Evolutionary conservation across 2,113 vertebrate species (phyloP), one percentile per base, ranked within the genome.

Genomic region (Epinephelus moara): DNA sequence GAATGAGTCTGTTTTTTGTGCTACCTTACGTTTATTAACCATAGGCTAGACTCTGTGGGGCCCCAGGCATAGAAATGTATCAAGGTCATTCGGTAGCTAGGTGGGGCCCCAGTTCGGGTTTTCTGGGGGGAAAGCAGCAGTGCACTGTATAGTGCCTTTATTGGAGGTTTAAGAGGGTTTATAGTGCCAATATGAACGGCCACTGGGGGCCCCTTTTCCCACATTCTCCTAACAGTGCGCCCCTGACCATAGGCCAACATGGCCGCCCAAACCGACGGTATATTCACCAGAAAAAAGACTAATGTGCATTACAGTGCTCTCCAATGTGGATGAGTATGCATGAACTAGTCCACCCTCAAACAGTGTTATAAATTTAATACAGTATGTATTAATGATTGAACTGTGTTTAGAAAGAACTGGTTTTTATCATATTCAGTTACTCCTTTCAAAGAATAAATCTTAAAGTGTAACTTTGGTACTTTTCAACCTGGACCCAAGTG

Each of bases 361-460:
- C 56, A 80, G 77, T 75, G 69, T 81, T 63, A 49, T 7, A 69
- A 52, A 79, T 56, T 13, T 37, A 61, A 77, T 71, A 82, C 47
- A 68, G 49, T 78, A 69, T 70, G 70, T 15, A 59, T 71, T 40
- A 33, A 79, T 77, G 62, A 85, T 9, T 74, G 70, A 57, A 21
- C 49, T 70, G 81, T 56, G 49, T 81, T 69, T 15, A 45, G 13
- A 67, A 75, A 62, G 33, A 79, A 70, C 77, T 80, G 53, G 30
- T 56, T 42, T 2, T 40, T 72, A 75, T 78, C 0, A 4, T 78
- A 30, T 74, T 62, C 47, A 64, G 62, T 75, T 71, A 81, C 78
- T 90, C 80, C 64, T 91, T 87, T 83, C 78, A 84, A 83, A 71
- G 57, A 81, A 88, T 55, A 81, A 83, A 89, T 57, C 12, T 69